Conservation (phyloP, 2,797 vertebrate genomes). For the Scleropages formosus region DNA sequence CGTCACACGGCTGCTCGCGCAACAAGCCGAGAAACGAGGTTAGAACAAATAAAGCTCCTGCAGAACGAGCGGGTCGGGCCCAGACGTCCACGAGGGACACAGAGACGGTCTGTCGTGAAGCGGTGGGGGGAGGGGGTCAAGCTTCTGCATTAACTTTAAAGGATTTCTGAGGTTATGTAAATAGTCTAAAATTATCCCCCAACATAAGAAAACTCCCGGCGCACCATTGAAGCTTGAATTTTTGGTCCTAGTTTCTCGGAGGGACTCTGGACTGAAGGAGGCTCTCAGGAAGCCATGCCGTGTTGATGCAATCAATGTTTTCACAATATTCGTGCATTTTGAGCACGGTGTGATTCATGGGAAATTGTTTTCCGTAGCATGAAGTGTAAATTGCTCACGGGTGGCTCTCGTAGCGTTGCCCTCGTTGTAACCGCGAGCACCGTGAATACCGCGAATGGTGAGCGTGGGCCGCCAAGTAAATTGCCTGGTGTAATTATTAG, state of each 20-base stretch:
- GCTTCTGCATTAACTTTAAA: neutral
- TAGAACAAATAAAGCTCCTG: slow-evolving; percentile 20
- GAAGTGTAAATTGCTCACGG: no score
- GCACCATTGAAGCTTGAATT: neutral
- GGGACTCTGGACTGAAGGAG: neutral
- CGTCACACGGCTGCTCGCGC: slow-evolving; percentile 34
- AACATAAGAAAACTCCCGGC: neutral
- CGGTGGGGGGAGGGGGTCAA: neutral
- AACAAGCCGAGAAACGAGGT: slow-evolving; percentile 45
- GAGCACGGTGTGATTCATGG: no score
- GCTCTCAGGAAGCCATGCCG: no score
- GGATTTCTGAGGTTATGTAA: slow-evolving; percentile 4
- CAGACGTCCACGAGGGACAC: neutral
- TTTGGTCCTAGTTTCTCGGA: neutral
- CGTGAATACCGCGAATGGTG: no score
- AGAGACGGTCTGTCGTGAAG: neutral
- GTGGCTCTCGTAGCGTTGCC: no score
- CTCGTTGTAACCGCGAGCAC: no score
- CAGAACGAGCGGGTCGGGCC: slow-evolving; percentile 38
- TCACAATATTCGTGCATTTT: no score
- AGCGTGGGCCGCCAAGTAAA: neutral
- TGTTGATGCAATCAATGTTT: no score
- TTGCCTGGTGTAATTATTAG: slow-evolving; percentile 3
- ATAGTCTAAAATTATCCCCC: neutral
- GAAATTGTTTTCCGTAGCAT: no score